Base-by-base conservation (phyloP, 2,797 vertebrate genomes). In the Pangasius krempfi region DNA sequence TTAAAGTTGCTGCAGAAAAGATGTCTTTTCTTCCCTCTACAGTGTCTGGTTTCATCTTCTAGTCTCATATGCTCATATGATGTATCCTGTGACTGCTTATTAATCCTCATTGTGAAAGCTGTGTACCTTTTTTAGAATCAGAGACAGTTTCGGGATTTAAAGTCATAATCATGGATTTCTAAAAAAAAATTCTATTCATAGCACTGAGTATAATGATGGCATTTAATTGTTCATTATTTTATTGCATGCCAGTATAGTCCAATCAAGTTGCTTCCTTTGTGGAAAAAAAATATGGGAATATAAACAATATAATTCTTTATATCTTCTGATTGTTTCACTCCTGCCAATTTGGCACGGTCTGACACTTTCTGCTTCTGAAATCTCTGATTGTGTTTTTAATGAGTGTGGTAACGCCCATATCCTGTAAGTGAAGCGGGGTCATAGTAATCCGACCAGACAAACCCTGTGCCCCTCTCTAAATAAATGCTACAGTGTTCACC, bases 401-500 rank as follows among this genome's bases (percentile, higher is more conserved):
- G 89, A 89, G 66, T 60, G 56, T 64, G 82, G 68, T 22, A 44
- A 87, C 89, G 3, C 89, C 91, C 83, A 91, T 89, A 91, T 92
- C 92, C 91, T 92, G 90, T 86, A 86, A 87, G 85, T 78, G 76
- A 88, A 89, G 56, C 40, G 25, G 72, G 89, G 90, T 89, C 86
- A 87, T 89, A 88, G 72, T 83, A 88, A 90, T 86, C 30, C 22
- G 84, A 87, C 86, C 85, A 89, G 90, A 87, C 86, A 89, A 91
- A 89, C 87, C 91, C 73, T 66, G 78, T 88, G 84, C 89, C 89
- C 88, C 90, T 89, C 85, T 88, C 89, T 87, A 92, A 92, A 92
- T 94, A 95, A 94, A 94, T 91, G 93, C 64, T 50, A 76, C 70
- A 68, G 88, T 91, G 90, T 91, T 91, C 90, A 91, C 90, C 91